Base-by-base conservation (phyloP, 1,140 invertebrate genomes). In the Conus betulinus region DNA sequence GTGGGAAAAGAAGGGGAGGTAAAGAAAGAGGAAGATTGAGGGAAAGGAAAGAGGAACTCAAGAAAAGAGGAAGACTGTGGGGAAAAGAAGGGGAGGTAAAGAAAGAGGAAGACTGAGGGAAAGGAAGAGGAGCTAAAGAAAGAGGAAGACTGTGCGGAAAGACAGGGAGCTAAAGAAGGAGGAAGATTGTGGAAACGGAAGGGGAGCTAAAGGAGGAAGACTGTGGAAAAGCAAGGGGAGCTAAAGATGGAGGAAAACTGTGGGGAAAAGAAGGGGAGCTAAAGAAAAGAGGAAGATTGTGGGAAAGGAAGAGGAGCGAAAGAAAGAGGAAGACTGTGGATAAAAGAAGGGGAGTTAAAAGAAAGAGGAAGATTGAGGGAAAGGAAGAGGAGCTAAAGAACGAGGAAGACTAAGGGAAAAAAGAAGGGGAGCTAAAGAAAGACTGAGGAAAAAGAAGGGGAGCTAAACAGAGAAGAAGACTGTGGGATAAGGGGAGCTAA, bases 361-460 rank as follows among this genome's bases (percentile, higher is more conserved):
- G 71, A 74, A 23, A n/a, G 71, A 74, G 71, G 23, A 23, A 74
- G 17, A 74, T 3, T n/a, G 71, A 74, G 71, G 23, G 71, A 74
- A 23, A n/a, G 17, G 71, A 74, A 23, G 23, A 23, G 23, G 71
- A n/a, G 71, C 13, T 13, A 74, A 23, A 74, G 71, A n/a, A 23
- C 7, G n/a, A 63, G 71, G n/a, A 25, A 63, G 74, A 60, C 0
- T 52, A n/a, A 57, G 78, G 13, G 87, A 81, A 51, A 81, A 51
- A 39, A 83, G 67, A 87, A 83, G 55, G 79, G 27, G 79, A 78
- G 81, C n/a, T 23, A 83, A 27, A 83, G 81, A 83, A 27, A 83
- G 81, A 83, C 11, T 53, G 23, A 25, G 23, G 39, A 10, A 83
- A 83, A 57, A 39, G 39, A 39, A 39, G 3, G 39, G 39, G 39